Evolutionary conservation across 2,113 vertebrate species (phyloP), one percentile per base, ranked within the genome.

Genomic region (Nycticorax nycticorax): DNA sequence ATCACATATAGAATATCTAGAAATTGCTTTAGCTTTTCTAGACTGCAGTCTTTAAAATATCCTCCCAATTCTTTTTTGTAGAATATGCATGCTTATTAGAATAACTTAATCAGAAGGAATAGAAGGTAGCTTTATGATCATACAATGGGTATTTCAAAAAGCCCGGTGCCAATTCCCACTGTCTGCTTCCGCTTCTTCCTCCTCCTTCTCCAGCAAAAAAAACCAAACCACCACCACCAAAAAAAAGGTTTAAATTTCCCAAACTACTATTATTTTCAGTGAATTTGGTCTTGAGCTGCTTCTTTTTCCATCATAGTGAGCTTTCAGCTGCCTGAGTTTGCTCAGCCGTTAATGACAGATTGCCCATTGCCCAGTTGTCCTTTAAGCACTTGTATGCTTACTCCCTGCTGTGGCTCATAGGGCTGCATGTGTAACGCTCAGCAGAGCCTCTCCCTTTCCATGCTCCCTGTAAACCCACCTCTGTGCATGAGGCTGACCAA

Each of bases 1-100:
- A 76, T 57, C 28, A 50, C 19, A 33, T 24, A 74, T 45, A 60
- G 93, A 95, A 85, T 67, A 93, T 69, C 86, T 52, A 77, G 78
- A 89, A 93, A 78, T 69, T 56, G 6, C 4, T 92, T 91, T 83
- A 20, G 6, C 19, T 87, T 67, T 41, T 60, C 47, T 62, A 15
- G 19, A 60, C 17, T 30, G 8, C 16, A 41, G 47, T 72, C 37
- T 75, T 35, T 53, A 28, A 93, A 93, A 74, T 83, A 33, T 6
- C 8, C 14, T 27, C n/a, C 17, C 33, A 52, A 32, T 57, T 83
- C 5, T 55, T 82, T 82, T 97, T 74, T 85, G 41, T 66, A 62
- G 28, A 37, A 14, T 30, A 30, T 53, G 9, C 19, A 68, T 14
- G 18, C 2, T 67, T 80, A 72, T 85, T 91, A 73, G 67, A 91